These are phyloP conservation scores for Pristionchus arcanus DNA, from an alignment of 2,888 invertebrate genomes.

Conservation along the genomic window DNA sequence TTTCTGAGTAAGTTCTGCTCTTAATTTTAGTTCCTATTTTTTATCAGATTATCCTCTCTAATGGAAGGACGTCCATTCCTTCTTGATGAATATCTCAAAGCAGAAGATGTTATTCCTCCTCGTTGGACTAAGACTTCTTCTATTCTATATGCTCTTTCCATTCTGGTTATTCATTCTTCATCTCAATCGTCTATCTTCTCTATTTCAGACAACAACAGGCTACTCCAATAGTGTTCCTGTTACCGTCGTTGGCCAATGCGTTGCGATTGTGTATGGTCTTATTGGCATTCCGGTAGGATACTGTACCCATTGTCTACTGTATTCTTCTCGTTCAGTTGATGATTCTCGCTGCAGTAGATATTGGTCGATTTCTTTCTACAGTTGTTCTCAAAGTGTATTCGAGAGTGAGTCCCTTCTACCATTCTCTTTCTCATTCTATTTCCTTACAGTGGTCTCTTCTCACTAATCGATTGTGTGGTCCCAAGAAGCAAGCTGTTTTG, in stretches of 20 bases:
- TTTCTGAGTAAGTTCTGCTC: conserved; percentile 56
- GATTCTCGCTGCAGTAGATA: conserved; percentile 78
- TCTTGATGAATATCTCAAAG: conserved; percentile 63
- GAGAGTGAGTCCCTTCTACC: conserved; percentile 61
- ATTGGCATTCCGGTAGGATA: conserved; percentile 58
- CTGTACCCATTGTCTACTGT: neutral
- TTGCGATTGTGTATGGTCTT: conserved; percentile 76
- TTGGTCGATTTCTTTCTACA: conserved; percentile 78
- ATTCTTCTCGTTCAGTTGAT: conserved; percentile 71
- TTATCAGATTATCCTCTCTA: conserved; percentile 64
- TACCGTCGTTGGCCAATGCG: conserved; percentile 73
- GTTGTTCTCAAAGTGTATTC: conserved; percentile 73
- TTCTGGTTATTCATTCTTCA: conserved; percentile 67
- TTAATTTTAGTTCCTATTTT: neutral
- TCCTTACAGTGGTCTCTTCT: neutral
- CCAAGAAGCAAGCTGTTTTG: conserved; percentile 22
- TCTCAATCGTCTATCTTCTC: neutral
- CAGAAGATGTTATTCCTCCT: conserved; percentile 71
- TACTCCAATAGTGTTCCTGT: conserved; percentile 76
- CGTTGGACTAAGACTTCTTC: conserved; percentile 75
- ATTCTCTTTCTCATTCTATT: neutral
- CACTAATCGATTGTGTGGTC: conserved; percentile 10
- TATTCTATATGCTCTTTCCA: conserved; percentile 77
- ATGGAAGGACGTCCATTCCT: conserved; percentile 72
- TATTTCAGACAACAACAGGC: conserved; percentile 74